These are phyloP conservation scores for Cherax destructor DNA, from an alignment of 1,140 invertebrate genomes.

Conservation along the genomic window DNA sequence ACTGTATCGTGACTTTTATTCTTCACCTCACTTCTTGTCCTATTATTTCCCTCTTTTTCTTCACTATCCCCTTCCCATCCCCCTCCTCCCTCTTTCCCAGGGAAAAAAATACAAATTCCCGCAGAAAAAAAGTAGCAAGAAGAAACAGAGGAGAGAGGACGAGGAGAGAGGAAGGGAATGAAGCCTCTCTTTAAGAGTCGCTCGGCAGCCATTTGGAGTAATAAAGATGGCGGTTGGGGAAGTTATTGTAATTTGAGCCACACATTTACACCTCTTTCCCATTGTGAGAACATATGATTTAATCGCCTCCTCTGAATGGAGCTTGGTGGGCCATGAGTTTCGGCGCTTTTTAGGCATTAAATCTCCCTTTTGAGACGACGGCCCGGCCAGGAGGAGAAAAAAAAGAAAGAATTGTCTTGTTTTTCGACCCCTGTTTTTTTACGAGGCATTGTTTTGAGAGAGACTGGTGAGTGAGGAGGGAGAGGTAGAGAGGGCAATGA, in stretches of 20 bases:
- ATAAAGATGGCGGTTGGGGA: conserved; percentile 62
- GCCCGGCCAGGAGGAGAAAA: neutral
- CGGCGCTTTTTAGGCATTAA: conserved; percentile 45
- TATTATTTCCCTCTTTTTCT: neutral
- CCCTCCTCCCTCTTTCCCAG: neutral
- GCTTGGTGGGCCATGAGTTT: conserved; percentile 48
- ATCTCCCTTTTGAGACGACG: conserved; percentile 47
- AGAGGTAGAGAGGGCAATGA: neutral
- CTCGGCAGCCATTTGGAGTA: conserved; percentile 45
- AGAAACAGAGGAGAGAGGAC: conserved; percentile 9
- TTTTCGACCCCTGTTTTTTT: conserved; percentile 7
- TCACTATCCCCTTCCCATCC: neutral
- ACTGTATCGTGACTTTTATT: too few relatives aligned
- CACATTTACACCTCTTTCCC: conserved; percentile 70
- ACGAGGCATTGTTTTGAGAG: neutral
- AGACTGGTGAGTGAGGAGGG: neutral
- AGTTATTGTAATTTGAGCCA: conserved; percentile 74
- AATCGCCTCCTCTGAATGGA: conserved; percentile 60
- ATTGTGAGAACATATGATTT: conserved; percentile 71
- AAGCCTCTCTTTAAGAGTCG: conserved; percentile 23
- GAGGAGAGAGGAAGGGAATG: neutral
- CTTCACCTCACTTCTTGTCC: neutral
- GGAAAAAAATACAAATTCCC: neutral
- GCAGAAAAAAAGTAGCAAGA: neutral
- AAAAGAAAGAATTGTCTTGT: neutral